Evolutionary conservation across 2,113 vertebrate genomes (phyloP).

Genomic region (Dipodomys spectabilis): DNA sequence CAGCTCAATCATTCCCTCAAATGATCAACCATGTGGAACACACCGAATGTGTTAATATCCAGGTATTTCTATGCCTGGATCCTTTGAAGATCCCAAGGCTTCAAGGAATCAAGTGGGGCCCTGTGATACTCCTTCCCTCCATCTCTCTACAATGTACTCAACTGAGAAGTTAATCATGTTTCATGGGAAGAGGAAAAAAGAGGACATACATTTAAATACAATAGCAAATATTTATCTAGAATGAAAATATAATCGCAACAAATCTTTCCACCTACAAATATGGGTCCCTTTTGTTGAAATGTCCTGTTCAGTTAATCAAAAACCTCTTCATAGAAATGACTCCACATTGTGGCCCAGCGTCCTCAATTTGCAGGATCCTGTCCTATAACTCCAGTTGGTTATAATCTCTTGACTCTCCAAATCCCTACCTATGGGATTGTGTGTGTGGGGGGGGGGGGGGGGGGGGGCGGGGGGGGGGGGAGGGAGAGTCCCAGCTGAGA

Average conservation of each 20-base stretch:
- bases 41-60: neutral
- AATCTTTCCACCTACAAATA: neutral
- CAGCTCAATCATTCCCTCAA: neutral
- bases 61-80: neutral
- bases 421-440: neutral
- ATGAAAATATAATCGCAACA: neutral
- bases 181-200: neutral
- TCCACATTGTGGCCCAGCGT: neutral
- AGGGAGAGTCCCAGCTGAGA: neutral
- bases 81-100: neutral
- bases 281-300: neutral
- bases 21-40: neutral
- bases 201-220: constrained; percentile 1
- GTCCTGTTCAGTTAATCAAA: neutral
- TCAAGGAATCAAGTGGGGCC: neutral
- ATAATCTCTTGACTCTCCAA: neutral
- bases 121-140: neutral
- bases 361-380: neutral
- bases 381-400: neutral
- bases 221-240: neutral
- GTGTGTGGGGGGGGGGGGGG: neutral
- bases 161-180: neutral
- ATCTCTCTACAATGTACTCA: neutral
- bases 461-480: neutral
- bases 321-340: neutral